These are phyloP conservation scores for Leguminivora glycinivorella DNA, from an alignment of 1,140 invertebrate species.

Conservation along the genomic window DNA sequence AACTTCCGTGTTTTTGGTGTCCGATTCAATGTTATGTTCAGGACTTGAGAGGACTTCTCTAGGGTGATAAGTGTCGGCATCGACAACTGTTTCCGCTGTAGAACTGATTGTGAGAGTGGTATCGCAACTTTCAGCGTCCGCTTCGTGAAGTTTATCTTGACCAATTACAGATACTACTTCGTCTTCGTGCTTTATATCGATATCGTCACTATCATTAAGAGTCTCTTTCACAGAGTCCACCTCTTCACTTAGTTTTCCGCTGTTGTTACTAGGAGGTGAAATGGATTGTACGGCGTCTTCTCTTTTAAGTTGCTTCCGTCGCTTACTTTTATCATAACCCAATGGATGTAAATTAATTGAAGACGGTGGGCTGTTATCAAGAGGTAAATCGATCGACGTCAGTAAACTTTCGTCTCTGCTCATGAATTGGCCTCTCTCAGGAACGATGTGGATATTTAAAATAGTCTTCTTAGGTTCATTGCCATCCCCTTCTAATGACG, in stretches of 20 bases:
- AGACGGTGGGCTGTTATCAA: slow-evolving; percentile 61
- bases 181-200: slow-evolving; percentile 30
- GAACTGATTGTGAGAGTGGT: slow-evolving; percentile 35
- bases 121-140: slow-evolving; percentile 24
- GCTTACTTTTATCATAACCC: slow-evolving; percentile 63
- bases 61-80: slow-evolving; percentile 14
- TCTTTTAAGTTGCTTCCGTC: slow-evolving; percentile 66
- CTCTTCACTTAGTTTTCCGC: slow-evolving; percentile 68
- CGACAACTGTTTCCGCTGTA: slow-evolving; percentile 37
- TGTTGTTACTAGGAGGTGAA: slow-evolving; percentile 73
- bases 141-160: slow-evolving; percentile 4
- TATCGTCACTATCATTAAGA: slow-evolving; percentile 33
- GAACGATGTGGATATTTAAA: slow-evolving; percentile 71
- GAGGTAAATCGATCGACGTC: slow-evolving; percentile 66
- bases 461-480: slow-evolving; percentile 62
- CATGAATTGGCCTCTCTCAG: slow-evolving; percentile 58
- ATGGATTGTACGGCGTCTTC: slow-evolving; percentile 73
- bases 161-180: neutral
- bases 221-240: slow-evolving; percentile 62
- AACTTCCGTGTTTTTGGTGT: slow-evolving; percentile 18
- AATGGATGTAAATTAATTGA: slow-evolving; percentile 66
- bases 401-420: slow-evolving; percentile 69
- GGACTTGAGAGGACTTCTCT: slow-evolving; percentile 26
- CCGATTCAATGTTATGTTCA: slow-evolving; percentile 16
- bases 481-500: slow-evolving; percentile 52